phyloP scores from a whole-genome alignment of 2,888 invertebrate species.

The Tyria jacobaeae region DNA sequence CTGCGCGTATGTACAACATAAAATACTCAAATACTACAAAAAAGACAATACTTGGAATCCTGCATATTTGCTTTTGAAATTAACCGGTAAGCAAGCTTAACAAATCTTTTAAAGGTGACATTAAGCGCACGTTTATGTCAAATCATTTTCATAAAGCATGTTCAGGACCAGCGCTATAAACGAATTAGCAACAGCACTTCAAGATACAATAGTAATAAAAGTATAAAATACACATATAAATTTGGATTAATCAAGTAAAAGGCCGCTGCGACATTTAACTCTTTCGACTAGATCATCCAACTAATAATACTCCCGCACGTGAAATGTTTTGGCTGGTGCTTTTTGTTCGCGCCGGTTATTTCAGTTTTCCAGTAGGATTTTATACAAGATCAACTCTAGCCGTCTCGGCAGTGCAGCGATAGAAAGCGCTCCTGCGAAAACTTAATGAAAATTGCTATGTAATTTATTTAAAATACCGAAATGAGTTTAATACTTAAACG shows the following conservation, averaged over 20 bases:
- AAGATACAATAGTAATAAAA: slow-evolving; percentile 55
- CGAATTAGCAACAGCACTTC: slow-evolving; percentile 51
- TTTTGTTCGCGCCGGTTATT: slow-evolving; percentile 86
- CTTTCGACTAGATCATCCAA: slow-evolving; percentile 86
- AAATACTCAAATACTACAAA: slow-evolving; percentile 38
- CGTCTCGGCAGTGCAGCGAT: slow-evolving; percentile 75
- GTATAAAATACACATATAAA: slow-evolving; percentile 66
- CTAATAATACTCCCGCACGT: slow-evolving; percentile 86
- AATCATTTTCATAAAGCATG: slow-evolving; percentile 56
- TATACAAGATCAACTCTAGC: slow-evolving; percentile 82
- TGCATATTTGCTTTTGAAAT: slow-evolving; percentile 47
- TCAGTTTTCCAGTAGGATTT: slow-evolving; percentile 87
- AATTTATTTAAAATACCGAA: slow-evolving; percentile 49
- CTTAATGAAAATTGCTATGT: slow-evolving; percentile 44
- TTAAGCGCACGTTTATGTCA: slow-evolving; percentile 62
- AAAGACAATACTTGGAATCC: slow-evolving; percentile 36
- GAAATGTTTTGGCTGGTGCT: slow-evolving; percentile 87
- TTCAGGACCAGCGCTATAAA: slow-evolving; percentile 40
- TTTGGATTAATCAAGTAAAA: slow-evolving; percentile 71
- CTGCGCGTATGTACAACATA: slow-evolving; percentile 48
- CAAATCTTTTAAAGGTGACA: slow-evolving; percentile 59
- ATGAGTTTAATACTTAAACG: slow-evolving; percentile 57
- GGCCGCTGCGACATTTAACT: slow-evolving; percentile 79
- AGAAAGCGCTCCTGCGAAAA: slow-evolving; percentile 47
- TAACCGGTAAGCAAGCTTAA: slow-evolving; percentile 48